Evolutionary conservation across 2,113 vertebrate genomes (phyloP), one percentile per base, ranked within the genome.

Genomic region (Lanius collurio): DNA sequence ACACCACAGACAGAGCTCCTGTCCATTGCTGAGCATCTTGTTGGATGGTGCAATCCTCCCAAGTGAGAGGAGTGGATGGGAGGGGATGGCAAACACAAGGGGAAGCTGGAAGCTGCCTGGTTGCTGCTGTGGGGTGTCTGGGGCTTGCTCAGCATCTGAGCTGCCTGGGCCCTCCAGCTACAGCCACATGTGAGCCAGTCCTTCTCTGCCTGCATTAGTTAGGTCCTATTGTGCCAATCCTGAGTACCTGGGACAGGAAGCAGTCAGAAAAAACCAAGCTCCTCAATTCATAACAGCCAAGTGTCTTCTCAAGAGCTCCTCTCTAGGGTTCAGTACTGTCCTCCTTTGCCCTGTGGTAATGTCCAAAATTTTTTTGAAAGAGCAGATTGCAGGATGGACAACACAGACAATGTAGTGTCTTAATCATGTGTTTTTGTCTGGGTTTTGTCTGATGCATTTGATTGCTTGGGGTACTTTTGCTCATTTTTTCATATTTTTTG

Each of bases 341-440:
- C n/a, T 56, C 26, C 39, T 74, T 81, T 59, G 56, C 17, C 11
- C 15, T 64, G 26, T 27, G 39, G 59, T 35, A 79, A 82, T 62
- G 33, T 41, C 26, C 12, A 22, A 2, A 1, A 15, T 83, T 73
- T 67, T 67, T 94, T 71, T 22, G 53, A 49, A 79, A 71, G n/a
- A 74, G 31, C 27, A 33, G 46, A 33, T 33, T 55, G 10, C 11
- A 64, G 37, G 39, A 64, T 24, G 37, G 41, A 50, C 35, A 68
- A 53, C 10, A 35, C 14, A 56, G 39, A 24, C 7, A 22, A 44
- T 5, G 3, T 39, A 75, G 70, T 0, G 0, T 37, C 23, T 53
- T 50, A 86, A 65, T 35, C 26, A 31, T 2, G 0, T 21, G 10
- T 13, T 59, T 87, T 62, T 23, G 11, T 23, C 57, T 78, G n/a